Conservation (phyloP, 1,140 invertebrate genomes). For the Heliothis subflexa region DNA sequence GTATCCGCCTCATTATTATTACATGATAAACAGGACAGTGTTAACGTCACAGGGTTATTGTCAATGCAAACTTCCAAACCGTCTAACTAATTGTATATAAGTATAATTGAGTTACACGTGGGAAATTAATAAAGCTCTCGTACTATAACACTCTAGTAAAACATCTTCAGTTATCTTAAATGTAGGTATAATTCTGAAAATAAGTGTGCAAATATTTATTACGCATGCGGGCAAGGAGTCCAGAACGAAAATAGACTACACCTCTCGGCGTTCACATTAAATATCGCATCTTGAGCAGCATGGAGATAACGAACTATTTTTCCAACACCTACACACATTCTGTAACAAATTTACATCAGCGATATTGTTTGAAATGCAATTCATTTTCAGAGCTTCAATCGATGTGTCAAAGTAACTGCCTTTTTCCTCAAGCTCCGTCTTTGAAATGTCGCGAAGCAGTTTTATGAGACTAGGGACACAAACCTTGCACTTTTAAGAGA, state of each 20-base stretch:
- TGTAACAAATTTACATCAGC: constrained; percentile 49
- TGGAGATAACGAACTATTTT: constrained; percentile 66
- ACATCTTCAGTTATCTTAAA: constrained; percentile 39
- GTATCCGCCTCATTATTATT: constrained; percentile 1
- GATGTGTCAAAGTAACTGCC: constrained; percentile 12
- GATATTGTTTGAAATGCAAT: constrained; percentile 56
- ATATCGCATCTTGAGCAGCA: constrained; percentile 68
- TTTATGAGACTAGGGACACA: constrained; percentile 30
- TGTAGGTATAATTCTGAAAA: constrained; percentile 58
- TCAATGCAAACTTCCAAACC: not conserved
- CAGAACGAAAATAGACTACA: constrained; percentile 64
- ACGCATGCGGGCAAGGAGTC: constrained; percentile 59
- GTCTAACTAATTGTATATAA: not conserved
- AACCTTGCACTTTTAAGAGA: constrained; percentile 42
- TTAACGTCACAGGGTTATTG: not conserved
- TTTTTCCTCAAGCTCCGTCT: not conserved
- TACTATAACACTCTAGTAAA: not conserved
- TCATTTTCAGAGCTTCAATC: constrained; percentile 26
- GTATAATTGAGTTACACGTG: not conserved
- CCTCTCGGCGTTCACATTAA: constrained; percentile 65
- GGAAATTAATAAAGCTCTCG: not conserved
- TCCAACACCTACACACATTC: constrained; percentile 66
- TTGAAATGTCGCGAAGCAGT: constrained; percentile 11
- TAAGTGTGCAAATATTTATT: constrained; percentile 65
- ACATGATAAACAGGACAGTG: not conserved